A percentile compares a stretch with the other conserved stretches of the same genome.
phyloP scores from a whole-genome alignment of 2,797 vertebrate species.

The Brachymystax lenok region DNA sequence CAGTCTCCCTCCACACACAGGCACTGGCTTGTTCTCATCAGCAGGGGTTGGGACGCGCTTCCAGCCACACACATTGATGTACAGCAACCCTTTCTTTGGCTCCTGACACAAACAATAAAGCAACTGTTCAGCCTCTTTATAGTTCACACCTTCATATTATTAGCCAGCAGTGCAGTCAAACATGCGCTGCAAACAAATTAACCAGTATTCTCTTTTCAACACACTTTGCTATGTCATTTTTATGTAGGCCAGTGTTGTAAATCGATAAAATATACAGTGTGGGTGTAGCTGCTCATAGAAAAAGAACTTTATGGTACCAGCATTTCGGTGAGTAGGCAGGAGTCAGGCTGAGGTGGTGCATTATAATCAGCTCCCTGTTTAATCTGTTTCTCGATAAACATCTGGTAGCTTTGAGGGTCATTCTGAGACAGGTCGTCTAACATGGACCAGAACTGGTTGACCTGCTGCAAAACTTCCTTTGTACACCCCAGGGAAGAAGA shows the following conservation, averaged over 20 bases:
- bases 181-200: neutral
- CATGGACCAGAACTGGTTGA: conserved; percentile 82
- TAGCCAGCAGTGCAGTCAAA: neutral
- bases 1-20: conserved; percentile 75
- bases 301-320: conserved; percentile 61
- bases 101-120: conserved; percentile 63
- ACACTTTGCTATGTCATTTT: neutral
- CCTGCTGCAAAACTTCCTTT: conserved; percentile 65
- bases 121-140: neutral
- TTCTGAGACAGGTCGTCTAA: conserved; percentile 82
- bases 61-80: conserved; percentile 89
- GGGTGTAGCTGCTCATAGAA: neutral
- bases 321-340: conserved; percentile 73
- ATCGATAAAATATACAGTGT: neutral
- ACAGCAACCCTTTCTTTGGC: conserved; percentile 71
- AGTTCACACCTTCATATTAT: neutral
- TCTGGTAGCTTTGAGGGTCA: conserved; percentile 76
- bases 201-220: neutral
- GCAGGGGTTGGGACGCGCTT: conserved; percentile 79
- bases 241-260: neutral
- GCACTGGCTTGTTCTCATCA: conserved; percentile 68
- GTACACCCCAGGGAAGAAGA: conserved; percentile 22
- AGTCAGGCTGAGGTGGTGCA: conserved; percentile 67
- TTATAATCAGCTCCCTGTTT: conserved; percentile 65
- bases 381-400: conserved; percentile 77